Conservation (phyloP, 1,140 invertebrate genomes). For the Lasioglossum baleicum region DNA sequence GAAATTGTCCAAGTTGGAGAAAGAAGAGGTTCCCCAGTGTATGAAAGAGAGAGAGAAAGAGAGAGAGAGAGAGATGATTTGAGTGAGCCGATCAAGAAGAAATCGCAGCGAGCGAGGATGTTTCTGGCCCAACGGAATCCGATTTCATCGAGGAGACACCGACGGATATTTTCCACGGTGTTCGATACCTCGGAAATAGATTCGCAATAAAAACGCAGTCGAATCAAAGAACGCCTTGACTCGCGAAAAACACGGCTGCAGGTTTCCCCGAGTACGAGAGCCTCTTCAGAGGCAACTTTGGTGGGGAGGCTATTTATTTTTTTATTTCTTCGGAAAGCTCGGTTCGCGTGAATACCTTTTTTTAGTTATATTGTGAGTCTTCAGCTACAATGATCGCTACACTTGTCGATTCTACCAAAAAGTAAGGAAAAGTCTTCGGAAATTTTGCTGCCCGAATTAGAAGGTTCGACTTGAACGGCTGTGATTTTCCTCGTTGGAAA, state of each 20-base stretch:
- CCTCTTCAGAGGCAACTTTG: neutral
- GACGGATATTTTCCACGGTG: constrained; percentile 32
- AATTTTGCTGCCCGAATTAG: too few relatives aligned
- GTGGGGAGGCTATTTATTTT: too few relatives aligned
- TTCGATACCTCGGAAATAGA: constrained; percentile 40
- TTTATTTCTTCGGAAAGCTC: too few relatives aligned
- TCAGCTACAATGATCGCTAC: too few relatives aligned
- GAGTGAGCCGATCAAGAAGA: constrained; percentile 34
- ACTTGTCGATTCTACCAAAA: too few relatives aligned
- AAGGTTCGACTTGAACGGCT: too few relatives aligned
- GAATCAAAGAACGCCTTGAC: constrained; percentile 18
- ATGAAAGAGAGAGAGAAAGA: too few relatives aligned
- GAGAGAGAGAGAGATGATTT: neutral
- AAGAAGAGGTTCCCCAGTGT: too few relatives aligned
- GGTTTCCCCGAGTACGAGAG: neutral
- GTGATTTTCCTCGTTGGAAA: neutral
- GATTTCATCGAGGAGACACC: constrained; percentile 25
- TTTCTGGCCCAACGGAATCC: constrained; percentile 28
- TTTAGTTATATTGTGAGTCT: too few relatives aligned
- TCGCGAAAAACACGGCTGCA: neutral
- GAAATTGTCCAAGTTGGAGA: too few relatives aligned
- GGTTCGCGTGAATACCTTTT: too few relatives aligned
- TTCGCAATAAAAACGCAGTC: neutral
- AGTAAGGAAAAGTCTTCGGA: too few relatives aligned
- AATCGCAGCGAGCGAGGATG: constrained; percentile 4